Evolutionary conservation across 2,113 vertebrate species (phyloP), one percentile per base, ranked within the genome.

Genomic region (Callospermophilus lateralis): DNA sequence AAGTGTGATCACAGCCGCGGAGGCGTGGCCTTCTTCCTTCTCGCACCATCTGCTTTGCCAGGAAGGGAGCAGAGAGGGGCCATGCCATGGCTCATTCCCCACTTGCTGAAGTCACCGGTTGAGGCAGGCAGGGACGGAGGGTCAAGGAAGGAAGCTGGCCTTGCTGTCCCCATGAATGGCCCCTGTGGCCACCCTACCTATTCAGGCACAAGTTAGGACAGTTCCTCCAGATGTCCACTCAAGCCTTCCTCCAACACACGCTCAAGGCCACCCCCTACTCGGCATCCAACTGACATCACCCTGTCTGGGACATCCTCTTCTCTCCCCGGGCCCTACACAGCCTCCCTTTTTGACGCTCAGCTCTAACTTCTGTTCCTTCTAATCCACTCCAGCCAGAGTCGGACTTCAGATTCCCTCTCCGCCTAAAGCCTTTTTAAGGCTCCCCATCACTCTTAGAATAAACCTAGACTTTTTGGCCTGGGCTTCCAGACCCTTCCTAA

Each of bases 11-110:
- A 77, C 94, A 97, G 92, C 87, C 92, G 4, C 4, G 6, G 86
- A 98, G 93, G 76, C 83, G 93, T 97, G 97, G 97, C 96, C 96
- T 95, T 92, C 80, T 91, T 97, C 96, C 97, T 95, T 96, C 87
- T 63, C 45, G 73, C 72, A 1, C 97, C 97, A 97, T 97, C 96
- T 98, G 97, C 90, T 95, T 86, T 74, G 84, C 63, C 53, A 95
- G 89, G 53, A 97, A 90, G 92, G 84, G 89, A 97, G 92, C 86
- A 93, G 92, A 89, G 92, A 89, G 96, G 92, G 97, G 96, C 96
- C 96, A 95, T 70, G 96, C 96, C 96, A 95, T 70, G 68, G 79
- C 79, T 73, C 5, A 22, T 28, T 95, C 67, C 65, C 84, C 92
- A 61, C 93, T 96, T 45, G 34, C 84, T 84, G 42, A 39, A 95